phyloP scores from a whole-genome alignment of 2,113 vertebrate species.

The Ginglymostoma cirratum region DNA sequence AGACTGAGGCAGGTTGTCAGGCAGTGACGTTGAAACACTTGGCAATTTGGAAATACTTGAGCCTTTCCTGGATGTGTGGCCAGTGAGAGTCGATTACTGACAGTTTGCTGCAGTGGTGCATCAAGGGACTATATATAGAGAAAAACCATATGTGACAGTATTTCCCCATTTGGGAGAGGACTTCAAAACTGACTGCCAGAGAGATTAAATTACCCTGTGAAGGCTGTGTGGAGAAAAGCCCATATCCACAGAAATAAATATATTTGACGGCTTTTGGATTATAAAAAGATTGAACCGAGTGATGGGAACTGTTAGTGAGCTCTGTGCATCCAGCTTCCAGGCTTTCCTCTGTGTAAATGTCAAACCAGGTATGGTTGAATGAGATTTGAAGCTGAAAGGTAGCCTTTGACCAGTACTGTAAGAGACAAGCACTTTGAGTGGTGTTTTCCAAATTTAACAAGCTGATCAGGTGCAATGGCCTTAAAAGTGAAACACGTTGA shows the following conservation, averaged over 20 bases:
- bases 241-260: not conserved
- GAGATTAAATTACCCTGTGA: not conserved
- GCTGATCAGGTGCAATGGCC: not conserved
- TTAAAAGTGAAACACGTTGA: not conserved
- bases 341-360: conserved; percentile 62
- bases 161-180: not conserved
- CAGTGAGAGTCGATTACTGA: conserved; percentile 25
- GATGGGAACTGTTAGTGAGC: conserved; percentile 76
- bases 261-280: conserved; percentile 28
- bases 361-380: conserved; percentile 56
- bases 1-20: conserved; percentile 23
- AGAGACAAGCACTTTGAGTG: not conserved
- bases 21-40: conserved; percentile 26
- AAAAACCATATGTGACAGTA: conserved; percentile 4
- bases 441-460: not conserved
- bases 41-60: conserved; percentile 28
- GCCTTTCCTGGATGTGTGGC: conserved; percentile 9
- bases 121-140: not conserved
- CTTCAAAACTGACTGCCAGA: conserved; percentile 10
- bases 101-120: not conserved
- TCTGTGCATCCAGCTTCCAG: conserved; percentile 79
- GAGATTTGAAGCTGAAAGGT: not conserved
- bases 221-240: not conserved
- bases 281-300: conserved; percentile 37
- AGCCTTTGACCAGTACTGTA: not conserved